These are phyloP conservation scores for Gnathonemus echidnorhynchus DNA, from an alignment of 2,113 vertebrate genomes.

Conservation along the genomic window DNA sequence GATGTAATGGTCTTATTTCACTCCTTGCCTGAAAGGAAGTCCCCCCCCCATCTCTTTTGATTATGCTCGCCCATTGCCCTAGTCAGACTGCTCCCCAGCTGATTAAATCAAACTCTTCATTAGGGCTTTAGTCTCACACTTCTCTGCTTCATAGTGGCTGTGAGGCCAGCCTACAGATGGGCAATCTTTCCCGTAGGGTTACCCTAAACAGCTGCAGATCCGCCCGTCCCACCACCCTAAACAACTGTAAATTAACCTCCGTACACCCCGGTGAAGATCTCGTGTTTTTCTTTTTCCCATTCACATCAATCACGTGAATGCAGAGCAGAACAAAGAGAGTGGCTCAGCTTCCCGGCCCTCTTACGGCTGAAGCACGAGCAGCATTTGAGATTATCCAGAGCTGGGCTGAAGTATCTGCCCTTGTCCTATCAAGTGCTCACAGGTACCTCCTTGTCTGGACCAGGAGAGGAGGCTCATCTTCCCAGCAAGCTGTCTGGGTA, in stretches of 20 bases:
- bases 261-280: not conserved
- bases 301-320: not conserved
- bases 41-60: conserved; percentile 2
- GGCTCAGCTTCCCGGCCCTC: conserved; percentile 26
- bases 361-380: not conserved
- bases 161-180: not conserved
- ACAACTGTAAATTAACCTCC: conserved; percentile 10
- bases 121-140: conserved; percentile 10
- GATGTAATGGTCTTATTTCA: conserved; percentile 19
- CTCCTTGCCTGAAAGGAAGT: conserved; percentile 16
- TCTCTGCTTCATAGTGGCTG: not conserved
- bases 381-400: not conserved
- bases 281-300: not conserved
- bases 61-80: not conserved
- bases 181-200: not conserved
- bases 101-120: conserved; percentile 37
- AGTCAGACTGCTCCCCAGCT: conserved; percentile 21
- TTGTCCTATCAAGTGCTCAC: not conserved
- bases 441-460: not conserved
- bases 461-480: not conserved
- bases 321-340: not conserved
- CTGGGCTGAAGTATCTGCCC: not conserved
- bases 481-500: not conserved
- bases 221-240: not conserved
- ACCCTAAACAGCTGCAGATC: conserved; percentile 1